A percentile compares a stretch with the other conserved stretches of the same genome.
phyloP scores from a whole-genome alignment of 2,797 vertebrate genomes.

The Pantherophis alleghaniensis region DNA sequence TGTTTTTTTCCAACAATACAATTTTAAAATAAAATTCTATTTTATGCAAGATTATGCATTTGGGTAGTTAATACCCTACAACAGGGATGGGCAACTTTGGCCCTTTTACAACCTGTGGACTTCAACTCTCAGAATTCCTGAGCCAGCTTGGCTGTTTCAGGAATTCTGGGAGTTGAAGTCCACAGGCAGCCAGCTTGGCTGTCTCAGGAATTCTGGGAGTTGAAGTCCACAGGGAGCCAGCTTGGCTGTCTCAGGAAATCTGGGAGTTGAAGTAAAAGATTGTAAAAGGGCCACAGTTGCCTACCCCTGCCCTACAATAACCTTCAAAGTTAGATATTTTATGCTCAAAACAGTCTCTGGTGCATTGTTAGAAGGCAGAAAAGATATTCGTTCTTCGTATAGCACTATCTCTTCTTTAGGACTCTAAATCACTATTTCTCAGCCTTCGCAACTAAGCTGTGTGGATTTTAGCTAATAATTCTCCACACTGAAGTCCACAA shows the following conservation, averaged over 20 bases:
- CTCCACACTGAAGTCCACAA: background rate
- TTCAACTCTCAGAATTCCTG: no score
- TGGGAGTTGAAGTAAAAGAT: no score
- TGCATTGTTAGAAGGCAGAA: background rate
- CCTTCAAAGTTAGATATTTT: background rate
- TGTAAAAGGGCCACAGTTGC: no score
- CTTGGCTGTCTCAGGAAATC: no score
- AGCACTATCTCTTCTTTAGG: constrained; percentile 14
- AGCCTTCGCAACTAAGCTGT: background rate
- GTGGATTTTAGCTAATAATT: background rate
- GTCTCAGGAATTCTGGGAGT: no score
- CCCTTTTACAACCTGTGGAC: no score
- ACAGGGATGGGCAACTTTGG: no score
- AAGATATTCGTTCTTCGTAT: background rate
- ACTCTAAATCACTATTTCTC: background rate
- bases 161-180: no score
- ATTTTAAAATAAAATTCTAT: background rate
- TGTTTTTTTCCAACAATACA: background rate
- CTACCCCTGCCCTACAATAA: background rate
- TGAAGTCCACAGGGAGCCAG: no score
- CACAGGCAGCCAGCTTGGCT: no score
- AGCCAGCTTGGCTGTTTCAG: no score
- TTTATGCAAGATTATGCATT: background rate
- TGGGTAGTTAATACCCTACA: background rate
- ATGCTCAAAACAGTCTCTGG: background rate